These are phyloP conservation scores for Colletes gigas DNA, from an alignment of 1,140 invertebrate species.

Conservation along the genomic window DNA sequence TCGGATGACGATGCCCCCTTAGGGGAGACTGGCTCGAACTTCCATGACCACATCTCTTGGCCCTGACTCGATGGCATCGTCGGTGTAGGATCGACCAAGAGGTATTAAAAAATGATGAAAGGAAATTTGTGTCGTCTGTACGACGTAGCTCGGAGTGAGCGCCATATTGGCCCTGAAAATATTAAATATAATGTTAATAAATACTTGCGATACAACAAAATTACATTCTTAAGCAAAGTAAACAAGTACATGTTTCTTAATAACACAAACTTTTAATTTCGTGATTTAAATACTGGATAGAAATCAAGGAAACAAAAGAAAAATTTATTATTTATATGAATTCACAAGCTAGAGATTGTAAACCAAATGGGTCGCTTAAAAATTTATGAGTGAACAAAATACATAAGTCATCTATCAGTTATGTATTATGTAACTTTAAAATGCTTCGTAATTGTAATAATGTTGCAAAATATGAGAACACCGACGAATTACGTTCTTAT, in stretches of 20 bases:
- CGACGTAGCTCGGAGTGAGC: conserved; percentile 71
- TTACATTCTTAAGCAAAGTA: not conserved
- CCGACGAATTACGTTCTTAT: conserved; percentile 18
- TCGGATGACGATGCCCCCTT: conserved; percentile 64
- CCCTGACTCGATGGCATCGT: conserved; percentile 72
- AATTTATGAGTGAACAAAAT: not conserved
- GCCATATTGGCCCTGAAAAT: conserved; percentile 77
- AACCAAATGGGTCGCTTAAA: not conserved
- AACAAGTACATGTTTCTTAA: not conserved
- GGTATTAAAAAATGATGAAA: conserved; percentile 67
- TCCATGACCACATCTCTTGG: conserved; percentile 76
- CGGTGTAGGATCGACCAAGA: conserved; percentile 59
- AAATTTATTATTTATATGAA: not conserved
- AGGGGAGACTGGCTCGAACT: conserved; percentile 81
- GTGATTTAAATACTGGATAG: not conserved
- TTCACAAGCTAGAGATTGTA: not conserved
- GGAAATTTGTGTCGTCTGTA: conserved; percentile 72
- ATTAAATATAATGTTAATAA: not conserved
- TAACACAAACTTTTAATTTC: not conserved
- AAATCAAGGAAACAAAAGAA: not conserved
- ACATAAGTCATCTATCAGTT: not conserved
- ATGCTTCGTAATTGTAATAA: not conserved
- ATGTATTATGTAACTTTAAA: not conserved
- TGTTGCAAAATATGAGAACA: not conserved
- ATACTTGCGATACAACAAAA: not conserved